A percentile compares a stretch with the other conserved stretches of the same genome.
Evolutionary conservation across 1,140 invertebrate species (phyloP).

Genomic region (Ceratosolen solmsi): DNA sequence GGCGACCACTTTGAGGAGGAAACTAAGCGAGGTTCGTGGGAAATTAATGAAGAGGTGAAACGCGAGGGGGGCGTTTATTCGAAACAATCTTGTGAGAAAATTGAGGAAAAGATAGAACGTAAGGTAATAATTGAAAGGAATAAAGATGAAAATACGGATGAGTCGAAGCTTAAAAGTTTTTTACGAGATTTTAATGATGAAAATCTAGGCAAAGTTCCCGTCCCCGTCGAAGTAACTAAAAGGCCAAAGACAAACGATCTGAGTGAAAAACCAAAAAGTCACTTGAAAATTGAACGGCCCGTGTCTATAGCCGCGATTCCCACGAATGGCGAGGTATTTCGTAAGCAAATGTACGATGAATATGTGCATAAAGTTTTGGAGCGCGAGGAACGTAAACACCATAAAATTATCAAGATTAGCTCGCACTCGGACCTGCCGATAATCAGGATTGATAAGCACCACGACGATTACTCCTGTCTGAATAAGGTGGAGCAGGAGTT

Average conservation of each 20-base stretch:
- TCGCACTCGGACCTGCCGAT: slow-evolving; percentile 60
- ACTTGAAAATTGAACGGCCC: slow-evolving; percentile 50
- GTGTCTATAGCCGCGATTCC: slow-evolving; percentile 66
- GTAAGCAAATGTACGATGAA: slow-evolving; percentile 86
- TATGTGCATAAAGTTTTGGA: slow-evolving; percentile 85
- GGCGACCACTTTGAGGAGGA: not conserved
- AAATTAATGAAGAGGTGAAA: slow-evolving; percentile 41
- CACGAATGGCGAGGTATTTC: slow-evolving; percentile 78
- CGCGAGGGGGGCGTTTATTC: slow-evolving; percentile 44
- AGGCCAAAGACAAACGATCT: not conserved
- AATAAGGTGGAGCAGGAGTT: slow-evolving; percentile 82
- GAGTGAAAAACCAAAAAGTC: not conserved
- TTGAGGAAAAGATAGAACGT: slow-evolving; percentile 54
- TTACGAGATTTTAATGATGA: slow-evolving; percentile 6
- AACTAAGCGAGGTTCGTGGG: slow-evolving; percentile 52
- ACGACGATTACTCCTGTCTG: slow-evolving; percentile 62
- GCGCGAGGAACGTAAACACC: slow-evolving; percentile 83
- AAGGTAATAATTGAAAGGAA: not conserved
- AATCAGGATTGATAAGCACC: slow-evolving; percentile 40
- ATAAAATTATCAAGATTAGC: slow-evolving; percentile 84
- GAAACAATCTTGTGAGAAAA: slow-evolving; percentile 51
- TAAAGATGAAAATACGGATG: not conserved
- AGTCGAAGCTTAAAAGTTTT: not conserved
- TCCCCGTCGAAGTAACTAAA: not conserved
- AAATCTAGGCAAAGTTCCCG: not conserved